Conservation (phyloP, 2,797 vertebrate genomes). For the Schizopygopsis malacanthus region DNA sequence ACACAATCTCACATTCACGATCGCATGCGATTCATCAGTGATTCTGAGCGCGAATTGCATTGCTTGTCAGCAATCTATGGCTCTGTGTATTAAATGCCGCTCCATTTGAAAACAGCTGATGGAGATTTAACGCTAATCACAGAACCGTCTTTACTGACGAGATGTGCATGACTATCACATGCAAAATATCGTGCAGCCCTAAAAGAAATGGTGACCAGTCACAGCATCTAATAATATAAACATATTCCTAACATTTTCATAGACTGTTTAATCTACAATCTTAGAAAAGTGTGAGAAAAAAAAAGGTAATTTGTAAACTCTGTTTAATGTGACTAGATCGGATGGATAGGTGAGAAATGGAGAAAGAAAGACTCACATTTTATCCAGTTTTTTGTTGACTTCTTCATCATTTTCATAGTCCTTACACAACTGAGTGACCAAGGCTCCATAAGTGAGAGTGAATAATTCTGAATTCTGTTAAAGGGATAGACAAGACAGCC, state of each 20-base stretch:
- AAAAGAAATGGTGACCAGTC: not conserved
- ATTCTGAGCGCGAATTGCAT: too few species aligned
- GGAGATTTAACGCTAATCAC: too few species aligned
- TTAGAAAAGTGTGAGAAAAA: not conserved
- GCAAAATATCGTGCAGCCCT: too few species aligned
- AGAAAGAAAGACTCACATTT: slow-evolving; percentile 86
- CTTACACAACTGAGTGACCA: slow-evolving; percentile 98
- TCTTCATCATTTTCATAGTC: slow-evolving; percentile 99
- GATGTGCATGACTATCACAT: too few species aligned
- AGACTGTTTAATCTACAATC: not conserved
- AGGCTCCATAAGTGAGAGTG: slow-evolving; percentile 94
- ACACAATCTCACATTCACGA: too few species aligned
- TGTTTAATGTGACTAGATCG: not conserved
- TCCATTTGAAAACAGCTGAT: too few species aligned
- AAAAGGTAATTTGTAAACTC: not conserved
- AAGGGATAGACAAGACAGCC: not conserved
- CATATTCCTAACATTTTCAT: not conserved
- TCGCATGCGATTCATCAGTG: too few species aligned
- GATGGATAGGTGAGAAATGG: not conserved
- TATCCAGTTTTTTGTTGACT: slow-evolving; percentile 98
- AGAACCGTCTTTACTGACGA: too few species aligned
- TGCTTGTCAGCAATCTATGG: too few species aligned
- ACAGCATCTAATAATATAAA: not conserved
- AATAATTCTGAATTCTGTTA: slow-evolving; percentile 96
- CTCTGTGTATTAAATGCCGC: too few species aligned